These are phyloP conservation scores for Nyleta sp. DNA, from an alignment of 2,888 invertebrate genomes.

Conservation along the genomic window DNA sequence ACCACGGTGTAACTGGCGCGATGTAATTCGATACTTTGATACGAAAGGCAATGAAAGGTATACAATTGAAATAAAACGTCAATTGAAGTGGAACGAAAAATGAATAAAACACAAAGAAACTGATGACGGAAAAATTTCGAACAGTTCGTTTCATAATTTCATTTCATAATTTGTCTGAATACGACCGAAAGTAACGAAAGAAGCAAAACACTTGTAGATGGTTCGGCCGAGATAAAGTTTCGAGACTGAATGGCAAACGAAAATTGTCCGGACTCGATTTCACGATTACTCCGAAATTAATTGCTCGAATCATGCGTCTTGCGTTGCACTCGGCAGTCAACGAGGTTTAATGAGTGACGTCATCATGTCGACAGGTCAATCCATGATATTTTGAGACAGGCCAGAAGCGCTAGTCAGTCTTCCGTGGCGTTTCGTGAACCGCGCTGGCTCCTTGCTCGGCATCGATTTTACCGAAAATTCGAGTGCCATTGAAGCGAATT, in stretches of 20 bases:
- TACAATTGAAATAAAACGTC: too few species aligned
- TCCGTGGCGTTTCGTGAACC: conserved; percentile 66
- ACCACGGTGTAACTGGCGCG: too few species aligned
- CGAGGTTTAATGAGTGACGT: conserved; percentile 81
- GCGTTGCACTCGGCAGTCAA: conserved; percentile 70
- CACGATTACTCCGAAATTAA: conserved; percentile 51
- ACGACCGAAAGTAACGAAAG: too few species aligned
- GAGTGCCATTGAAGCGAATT: background rate
- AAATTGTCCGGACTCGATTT: conserved; percentile 37
- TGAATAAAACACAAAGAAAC: too few species aligned
- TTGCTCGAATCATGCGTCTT: conserved; percentile 52
- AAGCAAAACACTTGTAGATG: too few species aligned
- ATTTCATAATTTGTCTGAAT: too few species aligned
- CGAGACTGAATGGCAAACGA: background rate
- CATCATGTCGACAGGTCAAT: conserved; percentile 80
- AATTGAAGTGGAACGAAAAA: too few species aligned
- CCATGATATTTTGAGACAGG: conserved; percentile 79
- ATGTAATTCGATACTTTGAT: too few species aligned
- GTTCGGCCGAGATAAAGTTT: conserved; percentile 1
- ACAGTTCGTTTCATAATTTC: too few species aligned
- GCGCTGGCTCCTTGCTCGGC: conserved; percentile 54
- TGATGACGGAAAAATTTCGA: too few species aligned
- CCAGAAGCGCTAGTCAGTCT: conserved; percentile 72
- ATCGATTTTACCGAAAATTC: conserved; percentile 31
- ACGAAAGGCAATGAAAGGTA: too few species aligned